A percentile compares a stretch with the other conserved stretches of the same genome.
These are phyloP conservation scores for Notamacropus eugenii DNA, from an alignment of 2,797 vertebrate species.

Conservation along the genomic window DNA sequence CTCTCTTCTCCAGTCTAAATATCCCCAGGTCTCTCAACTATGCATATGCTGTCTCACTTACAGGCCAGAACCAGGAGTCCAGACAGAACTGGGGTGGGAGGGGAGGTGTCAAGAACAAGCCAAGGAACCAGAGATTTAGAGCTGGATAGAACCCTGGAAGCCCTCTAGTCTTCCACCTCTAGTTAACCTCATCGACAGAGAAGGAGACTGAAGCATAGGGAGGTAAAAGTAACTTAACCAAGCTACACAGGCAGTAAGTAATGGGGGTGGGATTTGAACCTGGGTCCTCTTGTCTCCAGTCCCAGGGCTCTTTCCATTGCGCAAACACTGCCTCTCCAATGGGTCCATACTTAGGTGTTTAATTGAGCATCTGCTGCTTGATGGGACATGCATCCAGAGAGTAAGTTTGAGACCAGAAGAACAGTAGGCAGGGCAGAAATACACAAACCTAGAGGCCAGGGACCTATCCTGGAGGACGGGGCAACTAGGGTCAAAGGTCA, in stretches of 20 bases:
- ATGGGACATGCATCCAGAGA: background rate
- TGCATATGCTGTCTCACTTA: background rate
- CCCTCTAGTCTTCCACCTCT: background rate
- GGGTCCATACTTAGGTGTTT: background rate
- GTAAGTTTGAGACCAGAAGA: background rate
- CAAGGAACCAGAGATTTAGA: background rate
- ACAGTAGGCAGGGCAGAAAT: background rate
- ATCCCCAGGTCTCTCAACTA: constrained; percentile 1
- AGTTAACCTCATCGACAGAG: background rate
- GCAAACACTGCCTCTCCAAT: background rate
- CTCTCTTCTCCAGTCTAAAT: background rate
- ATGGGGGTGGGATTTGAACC: background rate
- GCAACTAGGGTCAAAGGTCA: background rate
- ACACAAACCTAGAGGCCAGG: background rate
- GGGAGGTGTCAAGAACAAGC: background rate
- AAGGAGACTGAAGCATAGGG: background rate
- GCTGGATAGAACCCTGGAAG: background rate
- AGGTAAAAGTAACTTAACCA: background rate
- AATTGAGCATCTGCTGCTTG: background rate
- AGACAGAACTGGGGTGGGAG: background rate
- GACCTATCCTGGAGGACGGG: background rate
- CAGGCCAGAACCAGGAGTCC: background rate
- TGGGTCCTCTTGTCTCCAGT: background rate
- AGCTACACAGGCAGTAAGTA: background rate
- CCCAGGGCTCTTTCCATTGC: background rate